These are phyloP conservation scores for Myotis yumanensis DNA, from an alignment of 2,113 vertebrate genomes.

Conservation along the genomic window DNA sequence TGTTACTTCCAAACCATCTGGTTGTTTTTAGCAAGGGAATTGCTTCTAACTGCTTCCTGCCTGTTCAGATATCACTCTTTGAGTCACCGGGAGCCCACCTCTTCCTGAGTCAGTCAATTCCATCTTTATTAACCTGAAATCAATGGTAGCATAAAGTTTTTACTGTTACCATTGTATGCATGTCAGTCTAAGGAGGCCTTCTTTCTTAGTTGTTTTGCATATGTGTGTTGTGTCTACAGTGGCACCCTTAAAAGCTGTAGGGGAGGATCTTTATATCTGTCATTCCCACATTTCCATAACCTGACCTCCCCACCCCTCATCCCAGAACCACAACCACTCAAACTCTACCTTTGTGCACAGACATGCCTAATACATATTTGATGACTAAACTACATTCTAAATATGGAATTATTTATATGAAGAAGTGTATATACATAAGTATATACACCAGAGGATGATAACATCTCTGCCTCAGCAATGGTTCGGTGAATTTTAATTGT, in stretches of 20 bases:
- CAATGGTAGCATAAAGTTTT: background rate
- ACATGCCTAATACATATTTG: background rate
- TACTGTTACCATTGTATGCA: background rate
- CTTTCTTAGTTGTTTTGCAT: background rate
- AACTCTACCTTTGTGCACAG: background rate
- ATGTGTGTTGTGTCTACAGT: background rate
- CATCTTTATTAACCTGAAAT: background rate
- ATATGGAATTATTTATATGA: background rate
- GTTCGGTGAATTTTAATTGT: slow-evolving; percentile 23
- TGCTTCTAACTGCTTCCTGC: slow-evolving; percentile 37
- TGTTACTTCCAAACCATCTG: background rate
- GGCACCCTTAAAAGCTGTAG: background rate
- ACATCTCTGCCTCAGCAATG: slow-evolving; percentile 2
- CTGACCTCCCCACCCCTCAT: background rate
- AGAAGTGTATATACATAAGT: background rate
- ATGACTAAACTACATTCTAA: background rate
- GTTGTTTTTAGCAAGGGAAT: background rate
- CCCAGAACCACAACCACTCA: background rate
- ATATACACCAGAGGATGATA: background rate
- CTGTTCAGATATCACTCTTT: background rate
- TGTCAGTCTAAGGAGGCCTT: background rate
- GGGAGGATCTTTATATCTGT: background rate
- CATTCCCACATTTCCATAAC: background rate
- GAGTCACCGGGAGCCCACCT: background rate
- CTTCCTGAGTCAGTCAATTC: background rate